Base-by-base conservation (phyloP, 1,140 invertebrate species). In the Cepaea nemoralis region DNA sequence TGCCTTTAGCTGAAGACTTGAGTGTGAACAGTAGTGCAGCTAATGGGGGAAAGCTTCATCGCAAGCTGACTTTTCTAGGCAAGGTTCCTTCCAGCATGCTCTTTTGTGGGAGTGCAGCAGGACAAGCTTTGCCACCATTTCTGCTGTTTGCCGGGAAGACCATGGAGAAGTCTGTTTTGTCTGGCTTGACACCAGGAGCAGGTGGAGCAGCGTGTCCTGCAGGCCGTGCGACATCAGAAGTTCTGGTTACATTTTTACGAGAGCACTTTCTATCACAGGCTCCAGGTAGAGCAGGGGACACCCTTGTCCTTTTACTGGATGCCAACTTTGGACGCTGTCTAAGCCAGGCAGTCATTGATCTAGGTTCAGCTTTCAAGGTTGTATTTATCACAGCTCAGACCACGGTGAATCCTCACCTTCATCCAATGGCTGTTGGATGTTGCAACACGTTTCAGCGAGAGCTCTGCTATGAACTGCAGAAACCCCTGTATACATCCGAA, bases 61-160 rank as follows among this genome's bases (percentile, higher is more conserved):
- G 70, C 31, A 80, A 50, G 45, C n/a, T 71, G 31, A 42, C 35
- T 22, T 78, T 78, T 31, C 5, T 37, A 10, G 78, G 78, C 10
- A 73, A 71, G 42, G 45, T 80, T 31, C 78, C 78, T 31, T 55
- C 78, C 31, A 80, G 67, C 24, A 42, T 80, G 55, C 67, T 80
- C 14, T 80, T 80, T n/a, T 80, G 78, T 80, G 78, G 78, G 31
- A 80, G 78, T 73, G 78, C 78, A 40, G 67, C 78, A 35, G 78
- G 78, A 12, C 78, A 80, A 67, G 78, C 78, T 16, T 42, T 80
- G 40, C 78, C 78, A n/a, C 78, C 78, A 33, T 80, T 80, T 37
- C 78, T 80, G 22, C 45, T 80, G 3, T 80, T 71, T 73, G 1
- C 69, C 8, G 78, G 78, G 16, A 80, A 80, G 48, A 42, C 45